Conservation (phyloP, 2,888 invertebrate species). For the Eupithecia subfuscata region DNA sequence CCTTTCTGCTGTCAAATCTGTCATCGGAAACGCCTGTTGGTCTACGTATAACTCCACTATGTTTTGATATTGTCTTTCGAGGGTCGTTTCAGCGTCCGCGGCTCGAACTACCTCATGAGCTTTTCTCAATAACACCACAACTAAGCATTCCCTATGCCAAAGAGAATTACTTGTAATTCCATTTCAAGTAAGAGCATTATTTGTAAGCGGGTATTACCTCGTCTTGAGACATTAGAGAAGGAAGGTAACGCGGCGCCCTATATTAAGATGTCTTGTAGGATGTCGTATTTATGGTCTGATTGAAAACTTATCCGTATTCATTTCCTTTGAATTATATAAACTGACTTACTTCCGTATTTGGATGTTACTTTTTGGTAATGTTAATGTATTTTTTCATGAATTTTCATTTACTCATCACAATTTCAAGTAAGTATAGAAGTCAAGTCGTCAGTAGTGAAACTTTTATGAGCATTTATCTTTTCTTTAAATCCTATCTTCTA, state of each 20-base stretch:
- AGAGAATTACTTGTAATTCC: slow-evolving; percentile 40
- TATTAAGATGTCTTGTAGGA: neutral
- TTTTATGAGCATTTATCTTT: too few relatives aligned
- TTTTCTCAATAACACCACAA: slow-evolving; percentile 41
- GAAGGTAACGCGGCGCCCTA: neutral
- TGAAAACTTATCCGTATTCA: neutral
- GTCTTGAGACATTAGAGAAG: slow-evolving; percentile 19
- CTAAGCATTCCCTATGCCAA: slow-evolving; percentile 37
- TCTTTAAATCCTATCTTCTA: too few relatives aligned
- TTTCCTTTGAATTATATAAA: neutral
- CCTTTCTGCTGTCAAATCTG: neutral
- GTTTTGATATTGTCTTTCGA: neutral
- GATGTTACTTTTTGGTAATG: too few relatives aligned
- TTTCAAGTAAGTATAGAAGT: too few relatives aligned
- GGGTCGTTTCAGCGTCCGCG: neutral
- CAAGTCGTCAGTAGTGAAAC: too few relatives aligned
- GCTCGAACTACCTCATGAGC: slow-evolving; percentile 27
- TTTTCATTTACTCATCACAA: too few relatives aligned
- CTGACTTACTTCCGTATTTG: too few relatives aligned
- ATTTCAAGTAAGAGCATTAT: slow-evolving; percentile 43
- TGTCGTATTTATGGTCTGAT: neutral
- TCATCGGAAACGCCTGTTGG: too few relatives aligned
- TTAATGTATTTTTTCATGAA: too few relatives aligned
- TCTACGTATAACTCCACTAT: neutral
- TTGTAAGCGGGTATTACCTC: slow-evolving; percentile 37